Percentiles rank a stretch among this genome's conserved stretches.
These are phyloP conservation scores for Chaetophractus vellerosus DNA, from an alignment of 2,797 vertebrate genomes.

Conservation along the genomic window DNA sequence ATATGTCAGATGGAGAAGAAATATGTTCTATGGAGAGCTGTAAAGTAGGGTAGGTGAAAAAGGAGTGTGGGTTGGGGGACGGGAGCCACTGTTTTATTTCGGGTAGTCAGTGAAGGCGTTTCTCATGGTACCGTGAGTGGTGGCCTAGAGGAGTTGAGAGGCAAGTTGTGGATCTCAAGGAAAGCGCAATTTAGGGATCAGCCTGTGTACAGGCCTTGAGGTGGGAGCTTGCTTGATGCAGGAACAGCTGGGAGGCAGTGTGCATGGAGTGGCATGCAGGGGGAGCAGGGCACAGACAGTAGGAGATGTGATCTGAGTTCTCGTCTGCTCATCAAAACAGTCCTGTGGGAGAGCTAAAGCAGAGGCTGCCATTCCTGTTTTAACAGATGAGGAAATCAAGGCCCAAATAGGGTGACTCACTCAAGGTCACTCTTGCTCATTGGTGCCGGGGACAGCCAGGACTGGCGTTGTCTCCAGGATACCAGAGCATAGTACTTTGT, in stretches of 20 bases:
- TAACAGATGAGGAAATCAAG: background rate
- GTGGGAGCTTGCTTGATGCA: accelerated
- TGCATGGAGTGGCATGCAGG: background rate
- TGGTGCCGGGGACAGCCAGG: background rate
- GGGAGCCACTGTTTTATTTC: background rate
- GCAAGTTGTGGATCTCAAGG: background rate
- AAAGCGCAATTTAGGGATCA: background rate
- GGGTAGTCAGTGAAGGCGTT: background rate
- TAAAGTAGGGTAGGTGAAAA: background rate
- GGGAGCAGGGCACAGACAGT: background rate
- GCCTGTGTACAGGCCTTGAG: background rate
- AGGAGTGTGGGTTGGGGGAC: background rate
- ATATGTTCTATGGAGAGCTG: background rate
- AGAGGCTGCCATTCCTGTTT: background rate
- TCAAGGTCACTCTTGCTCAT: background rate
- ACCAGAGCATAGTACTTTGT: background rate
- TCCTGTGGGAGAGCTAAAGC: background rate
- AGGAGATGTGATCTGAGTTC: background rate
- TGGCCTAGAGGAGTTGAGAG: background rate
- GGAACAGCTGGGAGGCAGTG: background rate
- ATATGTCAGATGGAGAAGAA: background rate
- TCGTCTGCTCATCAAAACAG: background rate
- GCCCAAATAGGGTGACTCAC: background rate
- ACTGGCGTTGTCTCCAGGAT: background rate
- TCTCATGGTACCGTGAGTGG: background rate